Conservation (phyloP, 2,797 vertebrate genomes). For the Cyprinodon diabolis region DNA sequence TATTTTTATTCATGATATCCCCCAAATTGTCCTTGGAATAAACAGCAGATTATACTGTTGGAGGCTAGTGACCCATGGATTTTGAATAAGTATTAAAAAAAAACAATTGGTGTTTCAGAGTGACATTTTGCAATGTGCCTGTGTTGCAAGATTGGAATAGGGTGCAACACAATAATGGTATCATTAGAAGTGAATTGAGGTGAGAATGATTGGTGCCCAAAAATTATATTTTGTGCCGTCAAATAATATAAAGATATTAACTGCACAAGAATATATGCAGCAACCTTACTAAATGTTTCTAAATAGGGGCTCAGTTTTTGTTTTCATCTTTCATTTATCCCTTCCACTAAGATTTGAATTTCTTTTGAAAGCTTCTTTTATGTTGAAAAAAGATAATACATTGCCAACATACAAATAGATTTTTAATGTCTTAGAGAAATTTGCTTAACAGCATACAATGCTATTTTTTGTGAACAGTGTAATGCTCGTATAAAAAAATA, state of each 20-base stretch:
- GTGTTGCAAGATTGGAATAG: constrained; percentile 40
- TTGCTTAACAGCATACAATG: no score
- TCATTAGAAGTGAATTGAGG: constrained; percentile 62
- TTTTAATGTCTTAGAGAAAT: no score
- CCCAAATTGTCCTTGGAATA: constrained; percentile 85
- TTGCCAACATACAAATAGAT: no score
- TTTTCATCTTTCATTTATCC: not conserved
- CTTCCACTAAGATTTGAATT: not conserved
- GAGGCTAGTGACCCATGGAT: constrained; percentile 76
- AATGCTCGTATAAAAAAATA: no score
- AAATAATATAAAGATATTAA: not conserved
- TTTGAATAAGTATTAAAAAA: constrained; percentile 86
- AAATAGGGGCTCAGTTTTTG: not conserved
- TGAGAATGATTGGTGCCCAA: constrained; percentile 60
- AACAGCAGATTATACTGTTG: constrained; percentile 73
- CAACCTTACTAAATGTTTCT: not conserved
- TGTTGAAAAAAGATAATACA: no score
- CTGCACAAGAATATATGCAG: not conserved
- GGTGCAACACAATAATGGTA: constrained; percentile 57
- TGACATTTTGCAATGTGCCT: constrained; percentile 54
- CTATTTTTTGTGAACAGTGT: no score
- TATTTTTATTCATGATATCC: constrained; percentile 86
- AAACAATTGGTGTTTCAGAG: constrained; percentile 79
- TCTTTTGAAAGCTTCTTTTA: not conserved
- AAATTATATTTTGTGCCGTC: constrained; percentile 5